Base-by-base conservation (phyloP, 2,797 vertebrate species). In the Gallinago solitaria region DNA sequence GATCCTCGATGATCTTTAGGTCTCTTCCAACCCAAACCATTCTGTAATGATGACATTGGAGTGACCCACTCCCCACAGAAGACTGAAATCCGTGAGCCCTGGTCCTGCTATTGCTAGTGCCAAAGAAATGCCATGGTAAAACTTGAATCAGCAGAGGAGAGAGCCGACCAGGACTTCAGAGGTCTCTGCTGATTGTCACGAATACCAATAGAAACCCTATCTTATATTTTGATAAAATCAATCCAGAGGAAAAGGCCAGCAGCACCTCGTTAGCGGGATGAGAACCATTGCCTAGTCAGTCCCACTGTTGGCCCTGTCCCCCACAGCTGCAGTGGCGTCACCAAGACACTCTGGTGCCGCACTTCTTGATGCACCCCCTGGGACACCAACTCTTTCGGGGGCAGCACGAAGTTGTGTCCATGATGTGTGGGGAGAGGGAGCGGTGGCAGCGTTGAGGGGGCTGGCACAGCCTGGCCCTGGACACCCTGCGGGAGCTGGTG, bases 221-320 rank as follows among this genome's bases (percentile, higher is more conserved):
- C 30, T 77, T 33, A 39, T 16, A 37, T 33, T 53, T 41, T 33
- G 35, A 35, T 14, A 65, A 59, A 77, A 41, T 28, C 4, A 2
- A 14, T 47, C 21, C 39, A 23, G 35, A 35, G 47, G 23, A 83
- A 78, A 60, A 47, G 12, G 28, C 4, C 65, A 65, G 15, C 37
- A 50, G 21, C 45, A 47, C 45, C 11, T 9, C 41, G 21, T 25
- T 7, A 39, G 48, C 11, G 27, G 56, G 83, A 41, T 3, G 3
- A 75, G 53, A 68, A 6, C 15, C 4, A 2, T 12, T 12, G 10
- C n/a, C 41, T 0, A 0, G 18, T 27, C 9, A 48, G 33, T 24
- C 37, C 50, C 11, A 9, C 57, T 12, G 20, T 17, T 23, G 25
- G 20, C 45, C 39, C 51, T 16, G 37, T 47, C 25, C 12, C 24